Percentiles rank a stretch among this genome's conserved stretches.
phyloP scores from a whole-genome alignment of 2,113 vertebrate species.

The Nesoenas mayeri region DNA sequence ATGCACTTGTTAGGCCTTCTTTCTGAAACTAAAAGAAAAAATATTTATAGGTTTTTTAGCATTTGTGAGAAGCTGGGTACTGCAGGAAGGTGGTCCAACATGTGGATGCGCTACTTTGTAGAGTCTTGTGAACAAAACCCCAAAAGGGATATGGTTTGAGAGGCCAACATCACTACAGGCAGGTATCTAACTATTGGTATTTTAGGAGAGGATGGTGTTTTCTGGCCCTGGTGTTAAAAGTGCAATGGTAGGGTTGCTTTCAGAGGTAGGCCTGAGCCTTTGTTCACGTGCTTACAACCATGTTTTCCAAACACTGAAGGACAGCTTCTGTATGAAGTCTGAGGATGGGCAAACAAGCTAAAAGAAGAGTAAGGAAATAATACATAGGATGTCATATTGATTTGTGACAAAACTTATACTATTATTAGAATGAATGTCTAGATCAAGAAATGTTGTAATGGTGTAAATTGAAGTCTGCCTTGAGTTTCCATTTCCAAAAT shows the following conservation, averaged over 20 bases:
- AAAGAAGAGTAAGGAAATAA: not conserved
- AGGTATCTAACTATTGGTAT: not conserved
- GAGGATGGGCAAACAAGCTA: not conserved
- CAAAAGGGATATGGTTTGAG: not conserved
- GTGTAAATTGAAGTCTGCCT: not conserved
- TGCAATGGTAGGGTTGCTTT: not conserved
- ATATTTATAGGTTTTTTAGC: not conserved
- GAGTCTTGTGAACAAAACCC: not conserved
- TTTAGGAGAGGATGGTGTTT: not conserved
- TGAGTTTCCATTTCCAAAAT: not conserved
- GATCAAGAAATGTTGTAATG: not conserved
- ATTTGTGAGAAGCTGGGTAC: not conserved
- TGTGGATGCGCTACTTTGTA: not conserved
- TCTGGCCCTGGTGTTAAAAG: not conserved
- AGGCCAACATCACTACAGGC: not conserved
- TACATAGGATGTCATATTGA: not conserved
- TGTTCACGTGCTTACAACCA: not conserved
- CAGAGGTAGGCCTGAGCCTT: not conserved
- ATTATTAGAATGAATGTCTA: not conserved
- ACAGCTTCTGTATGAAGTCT: not conserved
- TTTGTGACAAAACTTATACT: not conserved
- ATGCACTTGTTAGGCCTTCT: not conserved
- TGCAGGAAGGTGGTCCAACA: not conserved
- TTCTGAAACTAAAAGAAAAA: not conserved
- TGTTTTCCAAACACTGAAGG: not conserved